A percentile compares a stretch with the other conserved stretches of the same genome.
Conservation (phyloP, 2,888 invertebrate genomes). For the Fissipunctia ypsillon region DNA sequence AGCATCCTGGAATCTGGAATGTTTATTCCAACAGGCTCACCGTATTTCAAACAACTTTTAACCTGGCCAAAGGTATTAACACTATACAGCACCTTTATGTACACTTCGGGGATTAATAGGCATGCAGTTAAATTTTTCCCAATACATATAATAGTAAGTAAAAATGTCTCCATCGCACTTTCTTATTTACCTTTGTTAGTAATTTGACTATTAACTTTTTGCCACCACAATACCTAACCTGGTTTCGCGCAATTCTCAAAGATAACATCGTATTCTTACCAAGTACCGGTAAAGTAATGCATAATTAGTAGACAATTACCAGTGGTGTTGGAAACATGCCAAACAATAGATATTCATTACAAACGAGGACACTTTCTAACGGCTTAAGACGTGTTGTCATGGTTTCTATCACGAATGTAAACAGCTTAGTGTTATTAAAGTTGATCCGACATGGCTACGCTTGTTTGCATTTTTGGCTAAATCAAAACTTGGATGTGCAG, state of each 20-base stretch:
- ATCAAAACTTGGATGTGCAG: neutral
- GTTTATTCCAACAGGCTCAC: too few species aligned
- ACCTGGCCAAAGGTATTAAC: neutral
- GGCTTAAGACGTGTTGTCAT: conserved; percentile 44
- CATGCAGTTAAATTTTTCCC: neutral
- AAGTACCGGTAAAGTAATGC: conserved; percentile 45
- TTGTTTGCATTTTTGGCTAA: conserved; percentile 8
- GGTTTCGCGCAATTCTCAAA: conserved; percentile 33
- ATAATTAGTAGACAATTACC: conserved; percentile 61
- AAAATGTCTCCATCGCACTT: conserved; percentile 1
- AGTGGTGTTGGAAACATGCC: conserved; percentile 38
- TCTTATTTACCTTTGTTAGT: conserved; percentile 1
- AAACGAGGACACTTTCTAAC: conserved; percentile 64
- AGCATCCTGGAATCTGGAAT: neutral
- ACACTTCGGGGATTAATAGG: neutral
- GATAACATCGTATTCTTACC: conserved; percentile 34
- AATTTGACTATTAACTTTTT: conserved; percentile 17
- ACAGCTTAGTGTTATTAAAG: conserved; percentile 28
- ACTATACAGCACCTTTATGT: neutral
- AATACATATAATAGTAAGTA: neutral
- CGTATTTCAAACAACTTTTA: neutral
- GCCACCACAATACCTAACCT: conserved; percentile 24
- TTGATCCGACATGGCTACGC: conserved; percentile 22
- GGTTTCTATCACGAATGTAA: conserved; percentile 33
- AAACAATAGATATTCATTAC: conserved; percentile 59